Percentiles rank a stretch among this genome's conserved stretches.
Evolutionary conservation across 1,140 invertebrate genomes (phyloP).

Genomic region (Musca domestica): DNA sequence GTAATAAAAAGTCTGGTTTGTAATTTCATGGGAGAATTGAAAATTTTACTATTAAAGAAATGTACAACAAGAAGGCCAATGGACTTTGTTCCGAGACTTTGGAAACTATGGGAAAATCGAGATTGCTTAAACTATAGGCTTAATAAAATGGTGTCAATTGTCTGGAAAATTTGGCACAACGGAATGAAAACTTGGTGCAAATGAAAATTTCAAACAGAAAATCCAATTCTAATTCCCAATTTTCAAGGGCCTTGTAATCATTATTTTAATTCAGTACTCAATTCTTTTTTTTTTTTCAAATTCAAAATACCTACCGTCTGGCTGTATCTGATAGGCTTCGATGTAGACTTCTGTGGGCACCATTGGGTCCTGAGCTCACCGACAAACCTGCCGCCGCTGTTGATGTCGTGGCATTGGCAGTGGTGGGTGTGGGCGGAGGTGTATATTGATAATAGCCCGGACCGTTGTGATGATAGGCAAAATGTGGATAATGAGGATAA

Average conservation of each 20-base stretch:
- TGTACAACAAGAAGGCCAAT: not conserved
- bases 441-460: constrained; percentile 42
- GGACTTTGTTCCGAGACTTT: not conserved
- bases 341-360: constrained; percentile 37
- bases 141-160: too few species aligned
- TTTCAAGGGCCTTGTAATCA: too few species aligned
- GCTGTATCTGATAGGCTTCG: constrained; percentile 49
- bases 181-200: not conserved
- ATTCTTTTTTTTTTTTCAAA: too few species aligned
- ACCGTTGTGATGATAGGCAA: constrained; percentile 13
- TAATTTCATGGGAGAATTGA: constrained; percentile 9
- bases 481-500: constrained; percentile 33
- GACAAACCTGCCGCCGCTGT: constrained; percentile 33
- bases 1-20: constrained; percentile 20
- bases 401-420: constrained; percentile 31
- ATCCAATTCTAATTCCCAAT: too few species aligned
- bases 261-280: too few species aligned
- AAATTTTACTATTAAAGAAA: constrained; percentile 7
- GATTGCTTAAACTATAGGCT: too few species aligned
- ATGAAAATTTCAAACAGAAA: too few species aligned
- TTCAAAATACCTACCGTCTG: constrained; percentile 42
- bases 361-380: constrained; percentile 27
- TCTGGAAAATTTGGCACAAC: not conserved
- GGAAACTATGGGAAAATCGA: too few species aligned
- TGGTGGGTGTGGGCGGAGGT: constrained; percentile 49